Conservation (phyloP, 2,888 invertebrate genomes). For the Melanargia galathea region DNA sequence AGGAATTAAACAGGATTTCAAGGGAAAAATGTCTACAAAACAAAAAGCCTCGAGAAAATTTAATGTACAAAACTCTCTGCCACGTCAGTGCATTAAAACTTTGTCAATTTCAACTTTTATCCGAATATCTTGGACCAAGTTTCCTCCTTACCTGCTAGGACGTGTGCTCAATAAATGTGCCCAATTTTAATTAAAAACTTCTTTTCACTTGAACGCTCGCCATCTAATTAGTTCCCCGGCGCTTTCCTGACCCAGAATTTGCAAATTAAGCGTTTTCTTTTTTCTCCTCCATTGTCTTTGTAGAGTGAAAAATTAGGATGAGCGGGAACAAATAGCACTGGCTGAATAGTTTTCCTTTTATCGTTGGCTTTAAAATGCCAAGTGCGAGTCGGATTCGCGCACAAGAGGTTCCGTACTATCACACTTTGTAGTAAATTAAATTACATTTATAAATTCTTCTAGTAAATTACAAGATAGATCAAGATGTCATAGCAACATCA, state of each 20-base stretch:
- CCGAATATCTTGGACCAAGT: slow-evolving; percentile 2
- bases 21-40: background rate
- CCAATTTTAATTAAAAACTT: slow-evolving; percentile 30
- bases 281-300: slow-evolving; percentile 13
- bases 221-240: slow-evolving; percentile 30
- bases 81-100: slow-evolving; percentile 31
- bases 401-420: too few species aligned
- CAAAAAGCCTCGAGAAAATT: background rate
- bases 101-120: slow-evolving; percentile 22
- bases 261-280: slow-evolving; percentile 19
- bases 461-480: too few species aligned
- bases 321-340: background rate
- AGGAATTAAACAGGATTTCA: too few species aligned
- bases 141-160: slow-evolving; percentile 12
- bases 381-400: too few species aligned
- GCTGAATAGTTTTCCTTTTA: background rate
- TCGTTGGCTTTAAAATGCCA: background rate
- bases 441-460: too few species aligned
- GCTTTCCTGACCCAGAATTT: slow-evolving; percentile 33
- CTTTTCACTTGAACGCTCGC: slow-evolving; percentile 25
- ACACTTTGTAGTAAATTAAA: too few species aligned
- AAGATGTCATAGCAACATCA: too few species aligned
- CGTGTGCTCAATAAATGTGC: slow-evolving; percentile 7
- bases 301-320: background rate
- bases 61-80: background rate